Evolutionary conservation across 2,888 invertebrate genomes (phyloP).

Genomic region (Oxyscelio sp.): DNA sequence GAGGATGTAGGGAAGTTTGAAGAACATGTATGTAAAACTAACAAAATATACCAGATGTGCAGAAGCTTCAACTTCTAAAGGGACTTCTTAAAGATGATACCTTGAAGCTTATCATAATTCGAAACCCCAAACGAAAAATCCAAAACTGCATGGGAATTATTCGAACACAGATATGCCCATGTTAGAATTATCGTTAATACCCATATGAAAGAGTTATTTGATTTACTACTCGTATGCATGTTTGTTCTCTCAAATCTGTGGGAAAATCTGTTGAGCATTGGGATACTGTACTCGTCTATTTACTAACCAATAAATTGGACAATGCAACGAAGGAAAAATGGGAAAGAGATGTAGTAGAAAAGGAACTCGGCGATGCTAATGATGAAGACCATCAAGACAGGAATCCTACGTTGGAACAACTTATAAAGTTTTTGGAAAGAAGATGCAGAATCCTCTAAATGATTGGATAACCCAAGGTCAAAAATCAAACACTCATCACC

Average conservation of each 20-base stretch:
- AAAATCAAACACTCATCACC: no score
- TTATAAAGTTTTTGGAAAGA: no score
- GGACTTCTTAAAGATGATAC: conserved; percentile 24
- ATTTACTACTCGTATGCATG: conserved; percentile 6
- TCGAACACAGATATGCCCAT: conserved; percentile 4
- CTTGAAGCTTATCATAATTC: conserved; percentile 7
- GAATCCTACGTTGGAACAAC: no score
- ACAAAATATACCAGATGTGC: conserved; percentile 15
- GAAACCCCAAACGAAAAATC: conserved; percentile 32
- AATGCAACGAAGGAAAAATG: neutral
- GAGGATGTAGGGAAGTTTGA: neutral
- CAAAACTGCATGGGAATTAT: conserved; percentile 1
- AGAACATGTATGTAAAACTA: neutral
- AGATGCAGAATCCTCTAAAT: no score
- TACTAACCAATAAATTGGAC: conserved; percentile 17
- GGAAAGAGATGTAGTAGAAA: no score
- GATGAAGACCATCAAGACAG: no score
- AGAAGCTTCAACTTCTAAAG: conserved; percentile 20
- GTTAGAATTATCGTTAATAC: conserved; percentile 7
- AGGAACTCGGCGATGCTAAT: no score
- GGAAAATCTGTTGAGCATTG: conserved; percentile 9
- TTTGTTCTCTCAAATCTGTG: neutral
- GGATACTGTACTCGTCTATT: conserved; percentile 11
- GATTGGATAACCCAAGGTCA: no score
- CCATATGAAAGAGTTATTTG: conserved; percentile 33